phyloP scores from a whole-genome alignment of 1,140 invertebrate genomes.

The Neodiprion virginianus region DNA sequence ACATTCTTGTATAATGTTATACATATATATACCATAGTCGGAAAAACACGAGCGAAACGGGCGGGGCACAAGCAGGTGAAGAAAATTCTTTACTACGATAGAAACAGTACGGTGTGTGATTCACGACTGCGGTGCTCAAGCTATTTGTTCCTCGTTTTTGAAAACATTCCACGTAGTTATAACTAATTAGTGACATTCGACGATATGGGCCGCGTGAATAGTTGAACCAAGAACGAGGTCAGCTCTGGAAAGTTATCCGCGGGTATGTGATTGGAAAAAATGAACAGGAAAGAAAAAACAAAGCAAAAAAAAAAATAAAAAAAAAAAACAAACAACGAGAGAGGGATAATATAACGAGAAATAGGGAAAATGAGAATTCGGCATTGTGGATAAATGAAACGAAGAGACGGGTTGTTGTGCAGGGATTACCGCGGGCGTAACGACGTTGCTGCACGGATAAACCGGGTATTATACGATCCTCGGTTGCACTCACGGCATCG shows the following conservation, averaged over 20 bases:
- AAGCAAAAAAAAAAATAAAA: background rate
- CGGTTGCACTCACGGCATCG: background rate
- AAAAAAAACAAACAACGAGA: no score
- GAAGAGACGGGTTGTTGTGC: background rate
- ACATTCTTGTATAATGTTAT: background rate
- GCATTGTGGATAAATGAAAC: background rate
- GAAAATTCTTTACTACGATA: background rate
- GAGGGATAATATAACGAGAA: no score
- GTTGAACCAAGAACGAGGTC: background rate
- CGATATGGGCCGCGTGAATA: background rate
- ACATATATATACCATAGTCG: background rate
- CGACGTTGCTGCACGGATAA: no score
- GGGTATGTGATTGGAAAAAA: no score
- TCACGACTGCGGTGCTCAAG: background rate
- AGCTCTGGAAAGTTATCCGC: background rate
- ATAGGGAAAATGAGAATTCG: no score
- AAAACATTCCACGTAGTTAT: background rate
- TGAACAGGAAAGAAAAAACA: no score
- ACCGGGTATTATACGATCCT: no score
- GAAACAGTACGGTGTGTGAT: background rate
- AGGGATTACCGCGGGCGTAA: conserved; percentile 12
- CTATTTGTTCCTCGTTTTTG: background rate
- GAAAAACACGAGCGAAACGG: background rate
- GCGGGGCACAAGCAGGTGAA: background rate
- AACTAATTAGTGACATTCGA: background rate